Conservation (phyloP, 2,888 invertebrate species). For the Sesia apiformis region DNA sequence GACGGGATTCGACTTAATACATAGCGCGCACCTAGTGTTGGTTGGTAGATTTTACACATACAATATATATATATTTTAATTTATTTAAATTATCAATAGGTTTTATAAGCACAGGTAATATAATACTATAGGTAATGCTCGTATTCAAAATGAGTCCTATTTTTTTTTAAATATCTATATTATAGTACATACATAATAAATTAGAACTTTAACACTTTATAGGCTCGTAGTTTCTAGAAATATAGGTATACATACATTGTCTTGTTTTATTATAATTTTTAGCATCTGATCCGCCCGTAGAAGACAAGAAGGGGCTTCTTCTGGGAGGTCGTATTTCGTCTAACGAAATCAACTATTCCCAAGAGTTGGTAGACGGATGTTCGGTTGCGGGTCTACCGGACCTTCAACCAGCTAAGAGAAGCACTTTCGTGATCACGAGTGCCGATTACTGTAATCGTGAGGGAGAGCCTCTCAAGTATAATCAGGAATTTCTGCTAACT, state of each 20-base stretch:
- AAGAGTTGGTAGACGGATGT: conserved; percentile 54
- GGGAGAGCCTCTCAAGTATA: conserved; percentile 49
- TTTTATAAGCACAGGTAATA: too few species aligned
- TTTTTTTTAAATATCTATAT: too few species aligned
- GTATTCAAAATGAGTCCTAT: too few species aligned
- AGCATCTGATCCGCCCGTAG: conserved; percentile 45
- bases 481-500: conserved; percentile 58
- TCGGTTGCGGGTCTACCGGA: conserved; percentile 31
- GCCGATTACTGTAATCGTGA: conserved; percentile 57
- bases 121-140: too few species aligned
- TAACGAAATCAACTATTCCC: conserved; percentile 48
- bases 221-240: too few species aligned
- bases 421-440: conserved; percentile 49
- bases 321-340: conserved; percentile 54
- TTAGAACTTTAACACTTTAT: neutral
- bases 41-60: too few species aligned
- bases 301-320: conserved; percentile 41
- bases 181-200: too few species aligned
- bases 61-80: too few species aligned
- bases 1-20: too few species aligned
- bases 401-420: conserved; percentile 30
- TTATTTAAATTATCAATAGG: too few species aligned
- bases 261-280: neutral
- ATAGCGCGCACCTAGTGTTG: too few species aligned
- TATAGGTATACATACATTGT: too few species aligned